Percentiles rank a stretch among this genome's conserved stretches.
Conservation (phyloP, 2,888 invertebrate species). For the Apocheima hispidaria region DNA sequence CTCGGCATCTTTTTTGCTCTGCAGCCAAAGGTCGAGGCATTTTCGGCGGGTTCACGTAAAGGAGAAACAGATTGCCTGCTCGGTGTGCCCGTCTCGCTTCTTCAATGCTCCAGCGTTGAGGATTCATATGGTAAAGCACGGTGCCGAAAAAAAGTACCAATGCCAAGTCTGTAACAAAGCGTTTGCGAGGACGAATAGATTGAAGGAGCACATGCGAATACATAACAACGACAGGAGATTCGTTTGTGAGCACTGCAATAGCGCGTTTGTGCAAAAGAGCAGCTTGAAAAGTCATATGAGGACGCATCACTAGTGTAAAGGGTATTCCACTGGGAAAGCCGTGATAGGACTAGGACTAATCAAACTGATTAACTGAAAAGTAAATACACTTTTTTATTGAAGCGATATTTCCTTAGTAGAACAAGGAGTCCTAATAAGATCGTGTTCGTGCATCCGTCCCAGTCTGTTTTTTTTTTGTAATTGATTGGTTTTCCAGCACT, state of each 20-base stretch:
- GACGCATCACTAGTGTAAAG: conserved; percentile 70
- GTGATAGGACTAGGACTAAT: conserved; percentile 12
- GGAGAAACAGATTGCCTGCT: conserved; percentile 65
- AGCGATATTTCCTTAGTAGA: no score
- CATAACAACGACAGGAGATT: conserved; percentile 78
- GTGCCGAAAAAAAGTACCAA: conserved; percentile 60
- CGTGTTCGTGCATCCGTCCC: no score
- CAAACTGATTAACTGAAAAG: no score
- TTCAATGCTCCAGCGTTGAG: conserved; percentile 65
- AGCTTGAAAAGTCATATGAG: conserved; percentile 75
- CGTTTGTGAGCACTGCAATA: conserved; percentile 73
- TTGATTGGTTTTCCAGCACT: no score
- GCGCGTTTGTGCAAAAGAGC: conserved; percentile 76
- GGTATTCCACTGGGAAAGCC: conserved; percentile 3
- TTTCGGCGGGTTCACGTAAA: conserved; percentile 70
- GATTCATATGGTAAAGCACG: conserved; percentile 71
- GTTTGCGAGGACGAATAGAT: conserved; percentile 67
- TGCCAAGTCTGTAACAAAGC: conserved; percentile 39
- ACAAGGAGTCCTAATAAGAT: no score
- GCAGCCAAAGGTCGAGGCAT: conserved; percentile 65
- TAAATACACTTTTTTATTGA: no score
- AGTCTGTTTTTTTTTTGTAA: no score
- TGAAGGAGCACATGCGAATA: conserved; percentile 74
- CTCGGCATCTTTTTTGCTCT: conserved; percentile 66
- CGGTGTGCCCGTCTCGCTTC: conserved; percentile 64